Base-by-base conservation (phyloP, 2,888 invertebrate species). In the Nomada lathburiana region DNA sequence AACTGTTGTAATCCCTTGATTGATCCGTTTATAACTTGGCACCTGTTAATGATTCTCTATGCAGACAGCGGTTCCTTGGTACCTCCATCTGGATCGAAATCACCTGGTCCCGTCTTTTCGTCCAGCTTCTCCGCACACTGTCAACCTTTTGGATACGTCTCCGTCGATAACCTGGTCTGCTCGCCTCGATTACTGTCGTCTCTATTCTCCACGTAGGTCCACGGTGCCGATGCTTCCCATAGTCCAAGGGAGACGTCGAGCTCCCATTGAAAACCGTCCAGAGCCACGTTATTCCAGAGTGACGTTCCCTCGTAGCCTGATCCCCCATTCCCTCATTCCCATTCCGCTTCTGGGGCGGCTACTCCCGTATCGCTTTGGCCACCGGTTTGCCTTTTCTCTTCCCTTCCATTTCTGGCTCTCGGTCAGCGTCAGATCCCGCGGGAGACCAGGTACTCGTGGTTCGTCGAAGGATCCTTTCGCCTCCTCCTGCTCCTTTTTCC, bases 401-500 rank as follows among this genome's bases (percentile, higher is more conserved):
- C 85, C 86, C 47, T 16, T 16, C 13, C 47, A 87, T 87, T 81
- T 85, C 86, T 83, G 86, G 87, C 82, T 85, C 86, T 83, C 86
- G 87, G 85, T 87, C 83, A 86, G 87, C 87, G 84, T 82, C 86
- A 78, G 86, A 82, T 89, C 89, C 88, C 88, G 76, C 82, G 88
- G 86, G 89, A 88, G 69, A 72, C 74, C 81, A 71, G 77, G 70
- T 73, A 85, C 83, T 83, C 86, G 85, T 78, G 86, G 84, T 85
- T 77, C 84, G 76, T 73, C 85, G 87, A 82, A 89, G 86, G 85
- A 88, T 86, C 81, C 83, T 82, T 73, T 60, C 76, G 75, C 72
- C 59, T 63, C 72, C 59, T 63, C 18, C 55, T 29, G 23, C 60
- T 78, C 55, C 80, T 72, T 68, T 70, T 73, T 59, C 36, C 60